Percentiles rank a stretch among this genome's conserved stretches.
These are phyloP conservation scores for Gymnarchus niloticus DNA, from an alignment of 2,113 vertebrate genomes.

Conservation along the genomic window DNA sequence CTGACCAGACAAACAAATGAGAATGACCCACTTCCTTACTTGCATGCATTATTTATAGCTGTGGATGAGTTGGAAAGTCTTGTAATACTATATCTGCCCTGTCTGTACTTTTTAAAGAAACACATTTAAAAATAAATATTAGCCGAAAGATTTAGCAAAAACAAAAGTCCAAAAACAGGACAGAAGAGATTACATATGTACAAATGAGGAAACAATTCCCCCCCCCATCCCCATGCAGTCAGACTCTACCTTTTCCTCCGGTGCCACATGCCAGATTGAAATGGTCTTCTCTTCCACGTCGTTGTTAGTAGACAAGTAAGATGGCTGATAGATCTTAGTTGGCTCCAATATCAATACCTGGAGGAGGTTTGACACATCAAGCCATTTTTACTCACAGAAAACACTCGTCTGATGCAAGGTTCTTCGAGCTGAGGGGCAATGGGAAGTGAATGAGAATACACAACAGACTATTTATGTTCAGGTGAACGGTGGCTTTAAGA, in stretches of 20 bases:
- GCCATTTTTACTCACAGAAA: not conserved
- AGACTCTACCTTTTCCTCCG: constrained; percentile 81
- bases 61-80: not conserved
- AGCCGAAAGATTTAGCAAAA: not conserved
- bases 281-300: constrained; percentile 89
- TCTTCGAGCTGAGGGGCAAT: not conserved
- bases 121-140: not conserved
- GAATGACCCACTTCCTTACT: not conserved
- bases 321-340: constrained; percentile 94
- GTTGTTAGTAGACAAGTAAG: constrained; percentile 93
- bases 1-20: not conserved
- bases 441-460: not conserved
- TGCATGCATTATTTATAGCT: not conserved
- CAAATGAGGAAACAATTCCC: not conserved
- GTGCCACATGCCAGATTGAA: constrained; percentile 93
- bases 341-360: constrained; percentile 96
- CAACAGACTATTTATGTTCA: not conserved
- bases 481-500: no score
- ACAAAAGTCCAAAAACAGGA: not conserved
- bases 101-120: not conserved
- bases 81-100: not conserved
- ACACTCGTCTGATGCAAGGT: not conserved
- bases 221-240: not conserved
- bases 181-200: not conserved
- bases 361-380: constrained; percentile 21